Base-by-base conservation (phyloP, 2,797 vertebrate genomes). In the Enteromius unitaeniatus region DNA sequence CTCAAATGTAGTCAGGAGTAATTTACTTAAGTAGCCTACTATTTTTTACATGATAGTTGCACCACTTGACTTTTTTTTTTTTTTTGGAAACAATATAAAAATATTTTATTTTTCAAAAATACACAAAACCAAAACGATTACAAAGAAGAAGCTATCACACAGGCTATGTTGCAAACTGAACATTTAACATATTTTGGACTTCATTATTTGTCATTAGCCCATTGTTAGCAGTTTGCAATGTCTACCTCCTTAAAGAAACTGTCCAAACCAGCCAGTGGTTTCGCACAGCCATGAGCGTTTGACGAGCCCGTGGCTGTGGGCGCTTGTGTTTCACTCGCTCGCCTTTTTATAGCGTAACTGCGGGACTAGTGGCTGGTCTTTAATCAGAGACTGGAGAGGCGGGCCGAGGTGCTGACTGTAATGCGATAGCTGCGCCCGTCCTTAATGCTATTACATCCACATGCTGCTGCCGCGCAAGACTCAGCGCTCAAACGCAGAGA, bases 391-490 rank as follows among this genome's bases (percentile, higher is more conserved):
- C 92, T 89, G 89, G 90, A 88, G 92, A 94, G 93, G 95, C 92
- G 94, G 93, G 87, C 89, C 93, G 91, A 90, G 93, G 89, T 89
- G 92, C 90, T 89, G 93, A 89, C 93, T 93, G 93, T 94, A 92
- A 93, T 92, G 91, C 92, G 94, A 94, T 92, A 89, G 94, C 87
- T 86, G 94, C 87, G 90, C 91, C 82, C 91, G 93, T 86, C 90
- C 91, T 83, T 89, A 70, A 89, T 87, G 88, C 88, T 85, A 89
- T 93, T 91, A 91, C 92, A 86, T 87, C 82, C 85, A 81, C 86
- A 81, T 79, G 62, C 85, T 72, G 81, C 69, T 62, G 81, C 86
- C 73, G 86, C 83, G 68, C 85, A 42, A 86, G 58, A 77, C 86
- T 78, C 82, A 49, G 81, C 88, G 68, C 79, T 75, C 81, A 81